These are phyloP conservation scores for Chunga burmeisteri DNA, from an alignment of 2,113 vertebrate species.

Conservation along the genomic window DNA sequence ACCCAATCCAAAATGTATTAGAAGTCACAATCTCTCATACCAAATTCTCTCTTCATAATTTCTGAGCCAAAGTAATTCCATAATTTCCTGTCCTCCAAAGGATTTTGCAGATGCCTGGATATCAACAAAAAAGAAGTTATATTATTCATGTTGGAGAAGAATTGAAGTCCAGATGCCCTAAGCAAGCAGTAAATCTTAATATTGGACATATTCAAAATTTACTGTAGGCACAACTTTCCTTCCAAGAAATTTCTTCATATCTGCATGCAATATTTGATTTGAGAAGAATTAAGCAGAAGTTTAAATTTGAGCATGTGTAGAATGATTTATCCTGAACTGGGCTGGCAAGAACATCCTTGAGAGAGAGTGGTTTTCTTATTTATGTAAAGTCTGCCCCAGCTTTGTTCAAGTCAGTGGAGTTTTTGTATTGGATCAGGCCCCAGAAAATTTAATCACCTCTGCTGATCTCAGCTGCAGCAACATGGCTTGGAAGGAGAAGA, in stretches of 20 bases:
- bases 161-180: background rate
- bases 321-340: background rate
- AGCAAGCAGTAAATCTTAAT: background rate
- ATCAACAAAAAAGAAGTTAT: background rate
- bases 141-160: background rate
- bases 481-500: background rate
- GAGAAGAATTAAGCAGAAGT: background rate
- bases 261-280: background rate
- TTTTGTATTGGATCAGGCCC: background rate
- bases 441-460: background rate
- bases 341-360: background rate
- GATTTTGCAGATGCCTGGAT: background rate
- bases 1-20: background rate
- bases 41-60: background rate
- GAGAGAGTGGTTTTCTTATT: background rate
- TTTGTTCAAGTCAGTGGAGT: background rate
- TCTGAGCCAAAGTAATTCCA: background rate
- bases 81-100: background rate
- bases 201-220: background rate
- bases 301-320: background rate
- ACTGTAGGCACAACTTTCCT: background rate
- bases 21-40: background rate
- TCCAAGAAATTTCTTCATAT: background rate
- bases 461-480: background rate
- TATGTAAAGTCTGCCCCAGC: background rate